phyloP scores from a whole-genome alignment of 2,113 vertebrate species.

The Piaya cayana region DNA sequence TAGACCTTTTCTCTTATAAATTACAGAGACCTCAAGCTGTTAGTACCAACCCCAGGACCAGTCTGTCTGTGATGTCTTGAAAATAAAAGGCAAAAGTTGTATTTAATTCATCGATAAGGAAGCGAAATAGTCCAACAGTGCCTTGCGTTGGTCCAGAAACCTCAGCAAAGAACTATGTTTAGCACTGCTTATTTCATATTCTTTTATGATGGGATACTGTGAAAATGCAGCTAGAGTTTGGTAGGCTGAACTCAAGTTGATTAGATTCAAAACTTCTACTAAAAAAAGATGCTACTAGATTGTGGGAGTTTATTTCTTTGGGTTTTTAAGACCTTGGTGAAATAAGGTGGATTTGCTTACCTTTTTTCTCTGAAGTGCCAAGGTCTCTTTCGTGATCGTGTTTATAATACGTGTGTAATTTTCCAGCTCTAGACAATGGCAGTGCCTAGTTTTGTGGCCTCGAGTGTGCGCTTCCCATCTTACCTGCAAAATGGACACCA shows the following conservation, averaged over 20 bases:
- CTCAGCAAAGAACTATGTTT: background rate
- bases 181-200: background rate
- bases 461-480: background rate
- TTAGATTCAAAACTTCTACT: background rate
- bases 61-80: background rate
- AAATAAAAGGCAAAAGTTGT: background rate
- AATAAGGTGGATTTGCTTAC: background rate
- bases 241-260: background rate
- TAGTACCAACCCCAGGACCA: no score
- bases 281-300: background rate
- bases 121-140: background rate
- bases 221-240: background rate
- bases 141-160: background rate
- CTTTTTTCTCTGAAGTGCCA: background rate
- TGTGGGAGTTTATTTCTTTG: background rate
- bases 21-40: rapidly evolving
- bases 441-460: background rate
- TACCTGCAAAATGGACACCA: background rate
- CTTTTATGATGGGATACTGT: background rate
- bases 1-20: background rate
- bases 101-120: background rate
- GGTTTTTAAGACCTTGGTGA: background rate
- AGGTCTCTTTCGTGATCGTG: background rate
- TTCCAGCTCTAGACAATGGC: background rate
- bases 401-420: background rate